Evolutionary conservation across 2,888 invertebrate genomes (phyloP).

Genomic region (Argynnis bischoffii): DNA sequence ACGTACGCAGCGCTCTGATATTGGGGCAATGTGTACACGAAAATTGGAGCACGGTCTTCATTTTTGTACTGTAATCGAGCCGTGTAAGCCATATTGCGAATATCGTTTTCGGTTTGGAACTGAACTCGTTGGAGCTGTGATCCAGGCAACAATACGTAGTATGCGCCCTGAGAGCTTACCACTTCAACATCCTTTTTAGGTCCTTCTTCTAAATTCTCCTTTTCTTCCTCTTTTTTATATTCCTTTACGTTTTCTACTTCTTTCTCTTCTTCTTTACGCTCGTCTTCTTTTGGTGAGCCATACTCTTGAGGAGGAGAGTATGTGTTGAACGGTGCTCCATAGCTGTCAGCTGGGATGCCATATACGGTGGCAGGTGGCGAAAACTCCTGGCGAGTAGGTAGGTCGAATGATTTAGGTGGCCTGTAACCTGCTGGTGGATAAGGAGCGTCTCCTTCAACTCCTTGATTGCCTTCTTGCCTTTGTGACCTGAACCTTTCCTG

Average conservation of each 20-base stretch:
- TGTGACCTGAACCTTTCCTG: slow-evolving; percentile 56
- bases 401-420: slow-evolving; percentile 63
- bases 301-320: slow-evolving; percentile 66
- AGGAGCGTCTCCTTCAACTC: slow-evolving; percentile 57
- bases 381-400: slow-evolving; percentile 63
- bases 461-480: slow-evolving; percentile 53
- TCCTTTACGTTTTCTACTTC: slow-evolving; percentile 40
- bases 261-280: slow-evolving; percentile 38
- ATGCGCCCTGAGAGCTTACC: slow-evolving; percentile 77
- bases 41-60: slow-evolving; percentile 84
- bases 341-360: slow-evolving; percentile 68
- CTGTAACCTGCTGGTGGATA: slow-evolving; percentile 69
- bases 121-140: slow-evolving; percentile 84
- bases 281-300: slow-evolving; percentile 50
- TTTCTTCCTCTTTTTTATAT: slow-evolving; percentile 38
- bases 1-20: slow-evolving; percentile 63
- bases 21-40: slow-evolving; percentile 80
- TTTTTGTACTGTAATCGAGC: slow-evolving; percentile 84
- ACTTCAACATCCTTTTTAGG: slow-evolving; percentile 62
- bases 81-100: slow-evolving; percentile 84
- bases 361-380: slow-evolving; percentile 65
- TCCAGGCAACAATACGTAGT: slow-evolving; percentile 85
- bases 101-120: slow-evolving; percentile 79
- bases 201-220: slow-evolving; percentile 40
- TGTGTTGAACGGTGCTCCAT: slow-evolving; percentile 67